Evolutionary conservation across 2,797 vertebrate species (phyloP), one percentile per base, ranked within the genome.

Genomic region (Cuniculus paca): DNA sequence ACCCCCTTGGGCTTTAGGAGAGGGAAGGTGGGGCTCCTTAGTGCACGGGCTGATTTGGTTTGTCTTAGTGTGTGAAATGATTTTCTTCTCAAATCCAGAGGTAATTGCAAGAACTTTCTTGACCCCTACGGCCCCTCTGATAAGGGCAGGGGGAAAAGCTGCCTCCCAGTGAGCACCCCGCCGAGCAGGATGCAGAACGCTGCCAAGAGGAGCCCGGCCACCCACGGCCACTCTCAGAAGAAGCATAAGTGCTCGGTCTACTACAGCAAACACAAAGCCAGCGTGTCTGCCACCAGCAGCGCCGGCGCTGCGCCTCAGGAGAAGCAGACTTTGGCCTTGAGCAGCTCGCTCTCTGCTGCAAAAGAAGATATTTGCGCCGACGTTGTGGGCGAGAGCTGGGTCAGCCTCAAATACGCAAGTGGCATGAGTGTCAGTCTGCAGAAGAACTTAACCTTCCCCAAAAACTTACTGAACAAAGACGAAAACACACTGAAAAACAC

Each of bases 111-210:
- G 98, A 99, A 98, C 39, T 99, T 99, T 81, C 99, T 99, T 42
- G 99, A 99, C 97, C 98, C 99, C 0, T 99, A 99, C 83, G 98
- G 99, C 96, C 98, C 99, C 28, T 99, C 99, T 6, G 99, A 99
- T 98, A 99, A 99, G 99, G 99, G 99, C 17, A 99, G 99, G 98
- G 99, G 99, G n/a, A 99, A 99, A 60, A 99, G 99, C 87, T 99
- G 99, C 97, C 98, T 99, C 19, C 98, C 99, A 0, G 98, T 99
- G 77, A 98, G 98, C 94, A 96, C 98, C 54, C 98, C 98, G 17
- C 98, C 98, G 1, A 98, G 98, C 95, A 99, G 99, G 89, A 98
- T 99, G 79, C 99, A 99, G 94, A 98, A 99, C 5, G 98, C 99
- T 0, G 98, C 99, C 1, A 99, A 99, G 98, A 99, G 99, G 97